These are phyloP conservation scores for Rapana venosa DNA, from an alignment of 2,888 invertebrate genomes.

Conservation along the genomic window DNA sequence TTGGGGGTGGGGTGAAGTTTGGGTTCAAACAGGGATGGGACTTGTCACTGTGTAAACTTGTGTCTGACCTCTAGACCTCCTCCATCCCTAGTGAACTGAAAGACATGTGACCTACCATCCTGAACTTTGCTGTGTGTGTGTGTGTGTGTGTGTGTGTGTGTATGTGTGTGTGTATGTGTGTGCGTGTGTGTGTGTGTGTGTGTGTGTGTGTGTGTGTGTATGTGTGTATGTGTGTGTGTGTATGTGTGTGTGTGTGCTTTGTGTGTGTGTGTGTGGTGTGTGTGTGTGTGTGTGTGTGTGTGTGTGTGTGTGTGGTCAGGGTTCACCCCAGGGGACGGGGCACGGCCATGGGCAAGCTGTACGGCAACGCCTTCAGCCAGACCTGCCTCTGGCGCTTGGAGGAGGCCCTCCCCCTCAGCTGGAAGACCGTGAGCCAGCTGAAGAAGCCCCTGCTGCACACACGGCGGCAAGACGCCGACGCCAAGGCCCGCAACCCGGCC, in stretches of 20 bases:
- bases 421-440: slow-evolving; percentile 99
- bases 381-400: slow-evolving; percentile 96
- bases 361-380: slow-evolving; percentile 99
- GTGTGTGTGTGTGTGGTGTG: not conserved
- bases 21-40: too few relatives aligned
- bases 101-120: too few relatives aligned
- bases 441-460: slow-evolving; percentile 96
- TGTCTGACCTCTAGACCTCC: too few relatives aligned
- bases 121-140: not conserved
- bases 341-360: slow-evolving; percentile 97
- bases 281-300: not conserved
- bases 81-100: too few relatives aligned
- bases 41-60: too few relatives aligned
- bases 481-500: slow-evolving; percentile 81
- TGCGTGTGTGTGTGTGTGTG: too few relatives aligned
- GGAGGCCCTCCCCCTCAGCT: slow-evolving; percentile 96
- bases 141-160: slow-evolving; percentile 1
- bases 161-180: not conserved
- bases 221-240: too few relatives aligned
- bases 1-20: too few relatives aligned
- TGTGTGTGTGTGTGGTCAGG: slow-evolving; percentile 81
- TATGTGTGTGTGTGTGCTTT: too few relatives aligned
- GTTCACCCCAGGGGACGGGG: slow-evolving; percentile 99
- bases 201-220: too few relatives aligned
- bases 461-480: slow-evolving; percentile 97